Evolutionary conservation across 2,113 vertebrate genomes (phyloP).

Genomic region (Hippocampus comes): DNA sequence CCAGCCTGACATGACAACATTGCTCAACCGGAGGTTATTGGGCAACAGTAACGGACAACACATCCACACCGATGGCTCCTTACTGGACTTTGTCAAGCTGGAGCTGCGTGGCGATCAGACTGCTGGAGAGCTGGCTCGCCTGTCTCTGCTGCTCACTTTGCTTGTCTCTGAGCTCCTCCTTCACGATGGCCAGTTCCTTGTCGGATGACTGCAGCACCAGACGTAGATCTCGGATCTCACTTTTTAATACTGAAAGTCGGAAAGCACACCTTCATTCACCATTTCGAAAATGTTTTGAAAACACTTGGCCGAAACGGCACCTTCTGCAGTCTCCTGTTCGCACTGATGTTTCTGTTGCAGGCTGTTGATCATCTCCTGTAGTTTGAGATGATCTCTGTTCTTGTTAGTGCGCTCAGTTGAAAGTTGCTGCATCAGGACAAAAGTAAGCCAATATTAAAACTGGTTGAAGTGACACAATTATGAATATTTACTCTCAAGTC

Average conservation of each 20-base stretch:
- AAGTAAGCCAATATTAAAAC: background rate
- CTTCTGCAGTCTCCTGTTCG: slow-evolving; percentile 67
- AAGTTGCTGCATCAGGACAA: slow-evolving; percentile 72
- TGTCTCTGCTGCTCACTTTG: slow-evolving; percentile 79
- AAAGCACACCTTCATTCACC: background rate
- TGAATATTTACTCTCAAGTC: too few species aligned
- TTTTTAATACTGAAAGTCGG: slow-evolving; percentile 76
- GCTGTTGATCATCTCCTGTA: slow-evolving; percentile 65
- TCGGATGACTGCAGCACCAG: slow-evolving; percentile 91
- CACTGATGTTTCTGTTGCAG: slow-evolving; percentile 77
- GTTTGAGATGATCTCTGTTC: slow-evolving; percentile 71
- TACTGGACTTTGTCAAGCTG: slow-evolving; percentile 90
- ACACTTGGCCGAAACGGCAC: slow-evolving; percentile 52
- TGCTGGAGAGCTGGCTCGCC: slow-evolving; percentile 76
- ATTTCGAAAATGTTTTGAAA: background rate
- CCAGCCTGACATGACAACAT: slow-evolving; percentile 70
- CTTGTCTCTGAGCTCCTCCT: slow-evolving; percentile 71
- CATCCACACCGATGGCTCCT: background rate
- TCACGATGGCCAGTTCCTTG: slow-evolving; percentile 80
- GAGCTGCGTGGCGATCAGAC: slow-evolving; percentile 82
- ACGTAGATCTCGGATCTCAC: slow-evolving; percentile 87
- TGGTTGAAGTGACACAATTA: too few species aligned
- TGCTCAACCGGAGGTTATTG: background rate
- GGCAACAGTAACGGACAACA: background rate
- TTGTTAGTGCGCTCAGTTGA: slow-evolving; percentile 76